A percentile compares a stretch with the other conserved stretches of the same genome.
phyloP scores from a whole-genome alignment of 2,113 vertebrate species.

The Pterophyllum scalare region DNA sequence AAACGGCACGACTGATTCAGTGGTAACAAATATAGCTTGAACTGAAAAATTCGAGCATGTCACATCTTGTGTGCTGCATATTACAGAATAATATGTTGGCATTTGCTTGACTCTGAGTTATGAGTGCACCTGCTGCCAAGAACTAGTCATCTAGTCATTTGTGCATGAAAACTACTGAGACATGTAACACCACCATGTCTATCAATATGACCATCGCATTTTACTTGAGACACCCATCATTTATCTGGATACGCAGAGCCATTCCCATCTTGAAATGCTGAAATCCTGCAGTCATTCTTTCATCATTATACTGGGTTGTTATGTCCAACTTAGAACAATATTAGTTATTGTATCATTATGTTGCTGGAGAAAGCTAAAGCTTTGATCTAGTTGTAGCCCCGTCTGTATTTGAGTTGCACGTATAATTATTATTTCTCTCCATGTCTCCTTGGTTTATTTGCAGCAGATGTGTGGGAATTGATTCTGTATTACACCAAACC shows the following conservation, averaged over 20 bases:
- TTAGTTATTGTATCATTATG: conserved; percentile 10
- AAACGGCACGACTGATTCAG: conserved; percentile 18
- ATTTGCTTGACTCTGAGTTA: background rate
- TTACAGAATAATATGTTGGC: background rate
- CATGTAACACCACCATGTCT: background rate
- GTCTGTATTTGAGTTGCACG: conserved; percentile 39
- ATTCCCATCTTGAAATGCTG: background rate
- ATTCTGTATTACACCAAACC: conserved; percentile 67
- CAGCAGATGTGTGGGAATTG: conserved; percentile 75
- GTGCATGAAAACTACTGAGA: background rate
- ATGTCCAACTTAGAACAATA: background rate
- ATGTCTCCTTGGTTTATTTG: conserved; percentile 43
- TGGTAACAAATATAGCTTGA: conserved; percentile 17
- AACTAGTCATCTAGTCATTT: background rate
- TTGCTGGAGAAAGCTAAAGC: conserved; percentile 14
- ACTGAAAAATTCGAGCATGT: conserved; percentile 3
- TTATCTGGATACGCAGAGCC: background rate
- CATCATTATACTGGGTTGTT: conserved; percentile 12
- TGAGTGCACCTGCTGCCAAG: background rate
- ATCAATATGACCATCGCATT: background rate
- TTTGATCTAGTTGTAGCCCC: conserved; percentile 33
- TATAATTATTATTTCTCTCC: conserved; percentile 53
- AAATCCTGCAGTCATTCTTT: background rate
- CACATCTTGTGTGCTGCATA: background rate
- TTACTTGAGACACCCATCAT: background rate